Evolutionary conservation across 2,888 invertebrate species (phyloP).

Genomic region (Cephus pygmeus): DNA sequence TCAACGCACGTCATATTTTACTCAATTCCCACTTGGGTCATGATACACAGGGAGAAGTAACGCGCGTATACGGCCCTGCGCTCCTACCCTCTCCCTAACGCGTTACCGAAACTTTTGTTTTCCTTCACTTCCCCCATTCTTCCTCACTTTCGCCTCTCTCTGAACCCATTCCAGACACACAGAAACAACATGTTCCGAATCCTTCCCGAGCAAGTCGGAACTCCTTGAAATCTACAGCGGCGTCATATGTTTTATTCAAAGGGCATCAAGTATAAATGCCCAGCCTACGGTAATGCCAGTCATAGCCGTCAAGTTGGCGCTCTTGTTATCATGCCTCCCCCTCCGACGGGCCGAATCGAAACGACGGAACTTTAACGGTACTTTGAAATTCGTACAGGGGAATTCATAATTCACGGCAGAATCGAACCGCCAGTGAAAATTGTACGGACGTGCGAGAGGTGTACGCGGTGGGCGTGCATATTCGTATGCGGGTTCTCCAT

Average conservation of each 20-base stretch:
- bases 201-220: background rate
- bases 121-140: too few species aligned
- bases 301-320: background rate
- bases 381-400: slow-evolving; percentile 28
- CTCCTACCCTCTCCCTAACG: background rate
- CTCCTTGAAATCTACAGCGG: background rate
- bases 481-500: background rate
- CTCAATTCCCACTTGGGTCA: background rate
- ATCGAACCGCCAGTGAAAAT: background rate
- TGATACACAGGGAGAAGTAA: background rate
- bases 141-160: background rate
- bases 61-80: background rate
- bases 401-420: background rate
- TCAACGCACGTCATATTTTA: background rate
- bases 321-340: background rate
- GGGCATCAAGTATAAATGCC: background rate
- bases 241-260: background rate
- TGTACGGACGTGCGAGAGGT: background rate
- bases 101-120: background rate
- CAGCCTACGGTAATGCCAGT: background rate
- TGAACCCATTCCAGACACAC: background rate
- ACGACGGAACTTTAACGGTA: slow-evolving; percentile 47
- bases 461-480: background rate
- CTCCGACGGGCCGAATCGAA: background rate
- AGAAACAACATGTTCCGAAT: background rate